A percentile compares a stretch with the other conserved stretches of the same genome.
phyloP scores from a whole-genome alignment of 2,888 invertebrate species.

The Girardia tigrina region DNA sequence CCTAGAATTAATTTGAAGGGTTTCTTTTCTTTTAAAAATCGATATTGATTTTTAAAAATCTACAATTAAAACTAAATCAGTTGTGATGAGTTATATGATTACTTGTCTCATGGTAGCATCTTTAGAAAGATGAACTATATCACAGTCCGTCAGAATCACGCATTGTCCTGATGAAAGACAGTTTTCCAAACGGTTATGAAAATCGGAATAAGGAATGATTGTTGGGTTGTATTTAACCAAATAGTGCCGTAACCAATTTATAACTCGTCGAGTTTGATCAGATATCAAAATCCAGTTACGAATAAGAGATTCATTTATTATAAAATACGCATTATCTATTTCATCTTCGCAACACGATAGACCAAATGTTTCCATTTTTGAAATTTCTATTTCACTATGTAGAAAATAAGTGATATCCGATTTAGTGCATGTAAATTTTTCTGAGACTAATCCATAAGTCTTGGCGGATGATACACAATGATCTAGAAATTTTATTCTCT shows the following conservation, averaged over 20 bases:
- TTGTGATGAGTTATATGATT: background rate
- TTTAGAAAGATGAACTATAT: constrained; percentile 41
- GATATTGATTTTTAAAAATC: constrained; percentile 42
- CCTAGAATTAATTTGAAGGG: constrained; percentile 48
- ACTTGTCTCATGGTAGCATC: constrained; percentile 40
- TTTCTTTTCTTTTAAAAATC: constrained; percentile 44
- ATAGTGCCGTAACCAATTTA: constrained; percentile 44
- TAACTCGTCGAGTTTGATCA: constrained; percentile 45
- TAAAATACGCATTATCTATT: constrained; percentile 48
- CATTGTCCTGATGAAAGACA: constrained; percentile 48
- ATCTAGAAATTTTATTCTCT: constrained; percentile 39
- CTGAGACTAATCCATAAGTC: background rate
- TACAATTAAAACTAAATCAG: constrained; percentile 39
- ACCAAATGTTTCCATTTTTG: constrained; percentile 43
- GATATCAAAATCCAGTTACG: constrained; percentile 49
- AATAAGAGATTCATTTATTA: constrained; percentile 46
- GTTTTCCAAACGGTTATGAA: constrained; percentile 48
- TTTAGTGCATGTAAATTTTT: background rate
- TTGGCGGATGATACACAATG: constrained; percentile 24
- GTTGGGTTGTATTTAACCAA: constrained; percentile 42
- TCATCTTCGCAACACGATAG: constrained; percentile 45
- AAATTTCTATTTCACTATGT: constrained; percentile 41
- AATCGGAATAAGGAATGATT: constrained; percentile 45
- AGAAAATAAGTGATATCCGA: constrained; percentile 32
- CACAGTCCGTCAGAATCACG: constrained; percentile 47